Base-by-base conservation (phyloP, 2,888 invertebrate species). In the Tyria jacobaeae region DNA sequence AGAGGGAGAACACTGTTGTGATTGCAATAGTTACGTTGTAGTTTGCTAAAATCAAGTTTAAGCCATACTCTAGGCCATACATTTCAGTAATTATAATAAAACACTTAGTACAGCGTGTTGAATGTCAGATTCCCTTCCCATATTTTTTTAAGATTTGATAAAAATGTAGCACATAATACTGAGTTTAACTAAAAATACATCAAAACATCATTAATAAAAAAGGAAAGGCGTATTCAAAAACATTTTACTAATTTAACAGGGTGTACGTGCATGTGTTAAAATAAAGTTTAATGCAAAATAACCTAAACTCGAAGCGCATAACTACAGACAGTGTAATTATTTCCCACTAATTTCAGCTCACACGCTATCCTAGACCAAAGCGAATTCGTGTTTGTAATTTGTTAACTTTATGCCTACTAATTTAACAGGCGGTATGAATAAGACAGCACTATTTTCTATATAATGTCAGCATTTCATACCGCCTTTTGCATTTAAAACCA, bases 291-390 rank as follows among this genome's bases (percentile, higher is more conserved):
- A 75, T 70, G 70, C 70, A 78, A 73, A 77, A 76, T 77, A 78
- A 78, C 69, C 73, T 74, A 80, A 59, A 52, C 35, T 52, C 44
- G 24, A 59, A 75, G 76, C 75, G 73, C 75, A 76, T 73, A 71
- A 63, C 67, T 78, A 61, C 70, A 68, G 72, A 72, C 78, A 76
- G 72, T 68, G 76, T 82, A 84, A 85, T 87, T 85, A 87, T 83
- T 84, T 80, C 74, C 64, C 37, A 59, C 59, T 59, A 86, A 83
- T 82, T 82, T 70, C 62, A 71, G 62, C 70, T 73, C 78, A 77
- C 85, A 83, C 80, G 81, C 81, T 71, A 83, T 81, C 70, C 67
- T 66, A 66, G 49, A 52, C 55, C 66, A 67, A 71, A 62, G 63
- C 70, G 59, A 71, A 71, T 65, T 76, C 71, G 68, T 72, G 70